Evolutionary conservation across 1,140 invertebrate genomes (phyloP), one percentile per base, ranked within the genome.

Genomic region (Pogonomyrmex barbatus): DNA sequence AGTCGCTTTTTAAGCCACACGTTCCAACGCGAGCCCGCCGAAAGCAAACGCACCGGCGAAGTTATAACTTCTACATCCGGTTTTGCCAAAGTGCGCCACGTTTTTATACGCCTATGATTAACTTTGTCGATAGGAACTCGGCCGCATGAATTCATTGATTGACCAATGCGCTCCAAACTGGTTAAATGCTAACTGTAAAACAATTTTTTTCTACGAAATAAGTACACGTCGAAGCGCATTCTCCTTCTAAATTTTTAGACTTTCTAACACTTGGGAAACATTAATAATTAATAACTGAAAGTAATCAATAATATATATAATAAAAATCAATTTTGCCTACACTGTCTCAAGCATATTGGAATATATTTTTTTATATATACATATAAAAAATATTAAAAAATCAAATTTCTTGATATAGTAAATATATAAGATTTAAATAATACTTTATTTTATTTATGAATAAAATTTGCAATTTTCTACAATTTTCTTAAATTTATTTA

Each of bases 101-200:
- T 58, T 81, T 79, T 54, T 82, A 70, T 45, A n/a, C 14, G 0
- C 8, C 3, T 24, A 24, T 30, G 17, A 71, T 71, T 58, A 71
- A 82, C 17, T 71, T 3, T 33, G 4, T 60, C 39, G 17, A 58
- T 71, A 73, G 60, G 8, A 82, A 82, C 30, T 71, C 45, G 50
- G 24, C 17, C 39, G 30, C 17, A 56, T 71, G 14, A 47, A 60
- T 71, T 71, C 12, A 17, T 71, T 30, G 47, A 30, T 81, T 81
- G 24, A 45, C 39, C 17, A 73, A 67, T 56, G 3, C 9, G 39
- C 39, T 58, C 3, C 36, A 42, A 78, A 71, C 36, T 71, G 54
- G 30, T 82, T 82, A 82, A 60, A 39, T 36, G 17, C 17, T 9
- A 81, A 33, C 17, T n/a, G 6, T 77, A 62, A 79, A 79, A 12